Evolutionary conservation across 2,797 vertebrate species (phyloP).

Genomic region (Phalloptychus januarius): DNA sequence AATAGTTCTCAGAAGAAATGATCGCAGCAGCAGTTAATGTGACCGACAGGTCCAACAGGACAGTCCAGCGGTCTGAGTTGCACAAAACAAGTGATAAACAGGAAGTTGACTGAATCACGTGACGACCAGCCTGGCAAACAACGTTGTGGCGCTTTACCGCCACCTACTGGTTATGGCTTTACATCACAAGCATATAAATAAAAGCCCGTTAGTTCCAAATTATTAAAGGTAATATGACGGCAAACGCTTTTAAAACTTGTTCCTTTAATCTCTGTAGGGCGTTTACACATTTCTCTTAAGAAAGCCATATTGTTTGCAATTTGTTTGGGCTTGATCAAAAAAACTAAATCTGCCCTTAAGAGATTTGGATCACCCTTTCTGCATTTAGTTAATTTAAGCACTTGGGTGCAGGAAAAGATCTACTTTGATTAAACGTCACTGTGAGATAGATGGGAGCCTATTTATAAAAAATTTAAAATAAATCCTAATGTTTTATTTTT

Average conservation of each 20-base stretch:
- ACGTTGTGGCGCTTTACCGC: neutral
- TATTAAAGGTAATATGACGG: neutral
- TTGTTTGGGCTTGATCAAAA: neutral
- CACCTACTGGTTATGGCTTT: neutral
- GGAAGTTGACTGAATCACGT: conserved; percentile 75
- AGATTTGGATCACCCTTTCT: neutral
- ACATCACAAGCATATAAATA: neutral
- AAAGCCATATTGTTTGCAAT: neutral
- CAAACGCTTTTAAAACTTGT: neutral
- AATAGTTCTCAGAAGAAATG: no score
- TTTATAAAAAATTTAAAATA: neutral
- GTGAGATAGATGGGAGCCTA: no score
- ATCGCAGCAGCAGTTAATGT: neutral
- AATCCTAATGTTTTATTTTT: neutral
- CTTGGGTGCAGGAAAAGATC: neutral
- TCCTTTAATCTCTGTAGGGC: neutral
- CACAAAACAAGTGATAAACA: conserved; percentile 77
- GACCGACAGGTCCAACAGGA: neutral
- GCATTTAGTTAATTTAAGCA: neutral
- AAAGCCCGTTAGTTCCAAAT: neutral
- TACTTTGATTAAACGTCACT: no score
- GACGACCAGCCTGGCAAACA: conserved; percentile 36
- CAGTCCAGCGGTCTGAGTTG: conserved; percentile 49
- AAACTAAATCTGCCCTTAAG: neutral
- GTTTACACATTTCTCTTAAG: neutral